phyloP scores from a whole-genome alignment of 2,888 invertebrate species.

The Morpho helenor region DNA sequence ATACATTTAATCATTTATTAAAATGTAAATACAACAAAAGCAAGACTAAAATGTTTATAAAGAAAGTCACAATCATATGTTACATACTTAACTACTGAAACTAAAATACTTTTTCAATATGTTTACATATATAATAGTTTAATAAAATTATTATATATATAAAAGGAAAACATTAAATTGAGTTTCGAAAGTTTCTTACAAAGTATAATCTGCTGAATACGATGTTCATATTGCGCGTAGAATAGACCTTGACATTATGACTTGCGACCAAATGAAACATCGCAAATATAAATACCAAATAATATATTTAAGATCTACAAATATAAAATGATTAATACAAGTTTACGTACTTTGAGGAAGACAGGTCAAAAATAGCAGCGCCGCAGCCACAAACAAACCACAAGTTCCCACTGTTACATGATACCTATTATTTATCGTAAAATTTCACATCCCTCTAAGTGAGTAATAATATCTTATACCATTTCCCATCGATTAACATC shows the following conservation, averaged over 20 bases:
- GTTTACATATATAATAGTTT: no score
- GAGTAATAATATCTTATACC: conserved; percentile 31
- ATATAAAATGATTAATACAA: conserved; percentile 16
- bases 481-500: conserved; percentile 29
- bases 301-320: neutral
- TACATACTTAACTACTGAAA: no score
- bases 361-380: conserved; percentile 58
- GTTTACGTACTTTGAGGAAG: conserved; percentile 47
- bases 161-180: no score
- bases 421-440: conserved; percentile 42
- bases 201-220: neutral
- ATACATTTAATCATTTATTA: no score
- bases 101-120: no score
- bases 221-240: conserved; percentile 5
- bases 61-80: no score
- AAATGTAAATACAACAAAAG: no score
- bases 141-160: no score
- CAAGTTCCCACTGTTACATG: conserved; percentile 56
- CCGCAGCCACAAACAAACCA: conserved; percentile 63
- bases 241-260: conserved; percentile 23
- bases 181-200: no score
- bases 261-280: neutral
- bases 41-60: no score
- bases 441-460: conserved; percentile 49
- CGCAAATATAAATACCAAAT: neutral